phyloP scores from a whole-genome alignment of 35 echinoderm and acorn worm genomes.

The Ptychodera flava region DNA sequence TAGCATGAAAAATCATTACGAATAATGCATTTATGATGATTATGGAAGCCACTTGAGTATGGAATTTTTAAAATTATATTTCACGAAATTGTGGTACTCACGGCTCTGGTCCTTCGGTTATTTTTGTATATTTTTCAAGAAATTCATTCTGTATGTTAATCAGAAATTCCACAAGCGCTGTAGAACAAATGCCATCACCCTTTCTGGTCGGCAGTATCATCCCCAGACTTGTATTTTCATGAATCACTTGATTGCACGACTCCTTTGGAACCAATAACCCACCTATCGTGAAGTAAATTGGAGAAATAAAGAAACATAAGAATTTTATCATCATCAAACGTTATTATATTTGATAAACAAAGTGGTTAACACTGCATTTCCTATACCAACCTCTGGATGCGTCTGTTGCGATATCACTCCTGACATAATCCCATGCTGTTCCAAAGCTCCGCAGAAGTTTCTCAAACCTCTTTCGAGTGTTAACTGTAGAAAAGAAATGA shows the following conservation, averaged over 20 bases:
- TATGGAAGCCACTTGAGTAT: too few relatives aligned
- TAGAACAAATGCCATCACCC: conserved; percentile 15
- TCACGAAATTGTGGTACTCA: too few relatives aligned
- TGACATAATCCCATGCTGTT: neutral
- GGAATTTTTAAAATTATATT: too few relatives aligned
- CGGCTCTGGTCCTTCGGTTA: too few relatives aligned
- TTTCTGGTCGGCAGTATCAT: conserved; percentile 26
- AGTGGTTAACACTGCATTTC: neutral
- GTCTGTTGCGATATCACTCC: neutral
- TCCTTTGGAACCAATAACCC: neutral
- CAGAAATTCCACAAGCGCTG: conserved; percentile 21
- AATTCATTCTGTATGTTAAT: conserved; percentile 34
- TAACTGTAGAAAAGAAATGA: neutral
- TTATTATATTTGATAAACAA: neutral
- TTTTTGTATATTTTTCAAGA: conserved; percentile 11
- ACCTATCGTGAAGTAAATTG: neutral
- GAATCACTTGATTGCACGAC: neutral
- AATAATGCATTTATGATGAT: too few relatives aligned
- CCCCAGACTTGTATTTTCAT: conserved; percentile 4
- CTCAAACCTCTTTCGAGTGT: neutral
- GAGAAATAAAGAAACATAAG: neutral
- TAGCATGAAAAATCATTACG: too few relatives aligned
- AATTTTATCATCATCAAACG: neutral
- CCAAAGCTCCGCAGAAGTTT: neutral
- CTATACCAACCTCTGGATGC: neutral